A percentile compares a stretch with the other conserved stretches of the same genome.
phyloP scores from a whole-genome alignment of 2,888 invertebrate genomes.

The Acrobeloides nanus region DNA sequence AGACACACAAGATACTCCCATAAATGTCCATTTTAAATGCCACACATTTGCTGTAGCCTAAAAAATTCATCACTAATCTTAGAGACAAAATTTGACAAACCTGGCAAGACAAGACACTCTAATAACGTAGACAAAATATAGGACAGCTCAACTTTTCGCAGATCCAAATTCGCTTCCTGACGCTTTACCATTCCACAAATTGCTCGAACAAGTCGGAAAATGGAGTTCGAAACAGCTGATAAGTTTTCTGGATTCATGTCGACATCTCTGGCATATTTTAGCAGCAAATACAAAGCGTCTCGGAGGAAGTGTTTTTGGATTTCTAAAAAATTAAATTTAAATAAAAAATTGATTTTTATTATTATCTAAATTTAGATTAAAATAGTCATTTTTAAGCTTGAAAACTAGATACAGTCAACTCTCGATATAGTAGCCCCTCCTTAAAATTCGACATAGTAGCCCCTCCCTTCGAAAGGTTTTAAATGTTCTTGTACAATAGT shows the following conservation, averaged over 20 bases:
- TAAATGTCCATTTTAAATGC: constrained; percentile 28
- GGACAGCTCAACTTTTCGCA: constrained; percentile 13
- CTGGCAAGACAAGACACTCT: constrained; percentile 23
- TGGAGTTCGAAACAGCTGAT: constrained; percentile 20
- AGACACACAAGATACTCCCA: constrained; percentile 20
- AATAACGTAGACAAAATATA: constrained; percentile 16
- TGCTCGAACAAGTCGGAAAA: constrained; percentile 22
- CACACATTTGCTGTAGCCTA: constrained; percentile 23
- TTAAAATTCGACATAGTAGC: no score
- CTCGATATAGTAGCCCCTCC: no score
- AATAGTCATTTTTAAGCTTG: no score
- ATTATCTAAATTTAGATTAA: no score
- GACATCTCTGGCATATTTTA: constrained; percentile 23
- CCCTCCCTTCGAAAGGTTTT: no score
- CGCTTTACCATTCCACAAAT: constrained; percentile 3
- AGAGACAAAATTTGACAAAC: constrained; percentile 6
- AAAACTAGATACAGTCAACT: no score
- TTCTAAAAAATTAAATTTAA: constrained; percentile 8
- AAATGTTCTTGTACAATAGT: no score
- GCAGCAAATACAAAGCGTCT: constrained; percentile 25
- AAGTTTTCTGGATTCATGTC: constrained; percentile 26
- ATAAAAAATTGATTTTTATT: not conserved
- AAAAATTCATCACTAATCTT: constrained; percentile 3
- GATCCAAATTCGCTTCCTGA: not conserved
- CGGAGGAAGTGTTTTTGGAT: constrained; percentile 19